Conservation (phyloP, 1,140 invertebrate species). For the Drosophila bifasciata region DNA sequence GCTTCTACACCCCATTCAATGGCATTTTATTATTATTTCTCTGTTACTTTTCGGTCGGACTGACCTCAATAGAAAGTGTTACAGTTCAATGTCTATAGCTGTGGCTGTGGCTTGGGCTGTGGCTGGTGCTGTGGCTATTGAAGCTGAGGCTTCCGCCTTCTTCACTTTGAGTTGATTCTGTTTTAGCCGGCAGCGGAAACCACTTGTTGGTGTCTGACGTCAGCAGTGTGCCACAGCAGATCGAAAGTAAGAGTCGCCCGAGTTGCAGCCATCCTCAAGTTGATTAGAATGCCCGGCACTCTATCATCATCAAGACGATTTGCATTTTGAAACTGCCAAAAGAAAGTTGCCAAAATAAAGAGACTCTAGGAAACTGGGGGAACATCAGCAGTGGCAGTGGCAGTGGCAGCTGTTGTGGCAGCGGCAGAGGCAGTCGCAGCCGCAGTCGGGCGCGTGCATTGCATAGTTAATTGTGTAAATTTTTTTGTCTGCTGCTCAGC, state of each 20-base stretch:
- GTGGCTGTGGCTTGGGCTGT: constrained; percentile 33
- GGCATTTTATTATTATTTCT: constrained; percentile 66
- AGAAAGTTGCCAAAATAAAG: constrained; percentile 70
- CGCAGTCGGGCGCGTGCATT: constrained; percentile 65
- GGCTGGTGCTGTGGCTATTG: constrained; percentile 11
- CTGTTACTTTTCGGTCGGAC: constrained; percentile 28
- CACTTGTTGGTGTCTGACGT: constrained; percentile 39
- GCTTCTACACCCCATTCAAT: constrained; percentile 72
- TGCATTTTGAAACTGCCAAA: constrained; percentile 71
- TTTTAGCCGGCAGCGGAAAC: constrained; percentile 13
- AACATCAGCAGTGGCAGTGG: constrained; percentile 3
- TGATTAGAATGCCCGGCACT: constrained; percentile 71
- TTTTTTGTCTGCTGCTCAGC: constrained; percentile 47
- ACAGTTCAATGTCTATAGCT: constrained; percentile 75
- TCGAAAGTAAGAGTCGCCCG: constrained; percentile 67
- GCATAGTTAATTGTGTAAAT: constrained; percentile 78
- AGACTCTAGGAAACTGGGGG: constrained; percentile 15
- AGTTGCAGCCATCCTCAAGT: constrained; percentile 41
- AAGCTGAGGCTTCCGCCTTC: constrained; percentile 53
- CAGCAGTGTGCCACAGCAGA: constrained; percentile 30
- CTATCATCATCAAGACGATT: constrained; percentile 62
- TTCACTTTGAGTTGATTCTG: constrained; percentile 15
- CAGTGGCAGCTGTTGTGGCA: constrained; percentile 11
- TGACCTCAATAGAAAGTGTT: constrained; percentile 79
- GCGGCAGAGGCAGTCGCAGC: background rate